Percentiles rank a stretch among this genome's conserved stretches.
Conservation (phyloP, 2,888 invertebrate genomes). For the Muschampia plurimacula region DNA sequence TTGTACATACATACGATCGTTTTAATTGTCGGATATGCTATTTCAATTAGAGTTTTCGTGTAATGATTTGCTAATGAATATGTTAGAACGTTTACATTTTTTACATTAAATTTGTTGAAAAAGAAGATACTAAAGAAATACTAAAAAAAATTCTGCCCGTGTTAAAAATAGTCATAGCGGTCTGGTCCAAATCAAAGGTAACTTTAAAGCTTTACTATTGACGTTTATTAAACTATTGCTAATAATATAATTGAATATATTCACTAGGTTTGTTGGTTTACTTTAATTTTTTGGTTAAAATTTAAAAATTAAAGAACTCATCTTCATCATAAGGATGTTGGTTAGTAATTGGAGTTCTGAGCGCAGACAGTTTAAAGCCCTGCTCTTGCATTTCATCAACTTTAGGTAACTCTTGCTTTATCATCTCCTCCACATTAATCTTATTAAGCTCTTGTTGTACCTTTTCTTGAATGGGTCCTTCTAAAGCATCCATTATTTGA, state of each 20-base stretch:
- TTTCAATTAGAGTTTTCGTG: too few relatives aligned
- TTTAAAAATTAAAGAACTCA: constrained; percentile 79
- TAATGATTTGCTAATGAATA: too few relatives aligned
- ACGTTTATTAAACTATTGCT: neutral
- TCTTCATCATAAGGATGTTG: constrained; percentile 70
- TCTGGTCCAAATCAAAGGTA: neutral
- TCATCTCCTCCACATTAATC: constrained; percentile 90
- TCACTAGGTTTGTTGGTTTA: constrained; percentile 23
- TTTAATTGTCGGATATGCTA: too few relatives aligned
- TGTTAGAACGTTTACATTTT: too few relatives aligned
- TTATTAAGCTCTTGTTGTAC: constrained; percentile 91
- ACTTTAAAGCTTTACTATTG: neutral
- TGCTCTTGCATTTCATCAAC: constrained; percentile 86
- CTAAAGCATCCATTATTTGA: constrained; percentile 94
- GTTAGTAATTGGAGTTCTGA: constrained; percentile 54
- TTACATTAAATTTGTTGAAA: too few relatives aligned
- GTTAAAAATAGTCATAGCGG: neutral
- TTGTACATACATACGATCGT: too few relatives aligned
- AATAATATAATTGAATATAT: neutral
- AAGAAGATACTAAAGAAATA: too few relatives aligned
- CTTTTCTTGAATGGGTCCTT: constrained; percentile 90
- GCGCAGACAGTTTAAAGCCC: constrained; percentile 75
- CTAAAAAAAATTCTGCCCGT: neutral
- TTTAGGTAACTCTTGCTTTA: constrained; percentile 89
- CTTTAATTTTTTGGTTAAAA: neutral